Evolutionary conservation across 2,888 invertebrate genomes (phyloP).

Genomic region (Parochlus steinenii): DNA sequence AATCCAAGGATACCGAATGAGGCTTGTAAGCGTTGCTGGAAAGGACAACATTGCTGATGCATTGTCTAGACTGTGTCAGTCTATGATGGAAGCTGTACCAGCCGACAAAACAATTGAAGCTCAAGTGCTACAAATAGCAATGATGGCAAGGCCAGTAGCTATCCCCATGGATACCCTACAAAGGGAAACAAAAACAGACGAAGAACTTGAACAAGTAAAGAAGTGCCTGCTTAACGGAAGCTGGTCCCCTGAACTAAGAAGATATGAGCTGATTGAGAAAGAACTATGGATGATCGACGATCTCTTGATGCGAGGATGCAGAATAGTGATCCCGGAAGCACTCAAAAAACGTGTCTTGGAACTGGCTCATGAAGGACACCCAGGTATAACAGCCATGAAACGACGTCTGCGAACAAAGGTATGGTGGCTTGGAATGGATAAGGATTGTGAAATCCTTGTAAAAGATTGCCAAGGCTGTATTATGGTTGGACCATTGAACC

Average conservation of each 20-base stretch:
- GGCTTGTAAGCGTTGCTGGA: constrained; percentile 9
- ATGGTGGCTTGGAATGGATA: constrained; percentile 17
- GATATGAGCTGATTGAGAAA: too few species aligned
- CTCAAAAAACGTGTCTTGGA: constrained; percentile 14
- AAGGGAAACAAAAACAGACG: too few species aligned
- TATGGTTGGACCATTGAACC: constrained; percentile 10
- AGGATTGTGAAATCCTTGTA: constrained; percentile 17
- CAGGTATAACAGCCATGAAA: constrained; percentile 16
- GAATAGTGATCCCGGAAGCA: constrained; percentile 14
- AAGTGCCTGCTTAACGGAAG: too few species aligned
- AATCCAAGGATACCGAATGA: too few species aligned
- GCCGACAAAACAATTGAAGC: too few species aligned
- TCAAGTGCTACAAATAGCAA: too few species aligned
- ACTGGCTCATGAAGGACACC: constrained; percentile 15
- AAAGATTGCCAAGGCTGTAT: constrained; percentile 13
- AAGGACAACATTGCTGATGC: constrained; percentile 16
- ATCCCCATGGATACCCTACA: too few species aligned
- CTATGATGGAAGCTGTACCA: too few species aligned
- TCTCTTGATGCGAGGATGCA: constrained; percentile 14
- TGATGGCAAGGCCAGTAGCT: too few species aligned
- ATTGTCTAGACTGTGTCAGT: constrained; percentile 14
- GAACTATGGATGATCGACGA: constrained; percentile 1
- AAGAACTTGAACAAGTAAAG: too few species aligned
- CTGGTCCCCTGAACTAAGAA: too few species aligned
- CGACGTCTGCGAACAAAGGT: constrained; percentile 16